phyloP scores from a whole-genome alignment of 2,797 vertebrate species.

The Sphaeramia orbicularis region DNA sequence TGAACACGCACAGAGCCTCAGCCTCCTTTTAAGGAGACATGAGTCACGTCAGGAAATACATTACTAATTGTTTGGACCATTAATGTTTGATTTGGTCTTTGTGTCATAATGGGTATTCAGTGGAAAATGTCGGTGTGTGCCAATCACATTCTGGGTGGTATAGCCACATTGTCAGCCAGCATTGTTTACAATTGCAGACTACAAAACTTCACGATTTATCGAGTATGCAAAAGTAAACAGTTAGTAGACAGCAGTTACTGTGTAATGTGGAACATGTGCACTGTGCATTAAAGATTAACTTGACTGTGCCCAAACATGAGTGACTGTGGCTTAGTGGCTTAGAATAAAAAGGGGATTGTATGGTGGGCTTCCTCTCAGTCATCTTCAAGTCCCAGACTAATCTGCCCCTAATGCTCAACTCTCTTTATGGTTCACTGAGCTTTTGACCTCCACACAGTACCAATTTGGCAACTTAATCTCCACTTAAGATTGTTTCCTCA shows the following conservation, averaged over 20 bases:
- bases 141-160: background rate
- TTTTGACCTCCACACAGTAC: slow-evolving; percentile 12
- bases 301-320: background rate
- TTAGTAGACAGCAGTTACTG: slow-evolving; percentile 5
- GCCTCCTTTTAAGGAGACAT: slow-evolving; percentile 79
- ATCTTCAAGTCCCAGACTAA: slow-evolving; percentile 56
- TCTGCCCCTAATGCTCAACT: slow-evolving; percentile 55
- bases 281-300: slow-evolving; percentile 41
- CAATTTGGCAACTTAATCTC: slow-evolving; percentile 54
- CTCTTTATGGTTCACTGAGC: slow-evolving; percentile 41
- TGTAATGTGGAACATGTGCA: background rate
- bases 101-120: slow-evolving; percentile 25
- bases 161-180: background rate
- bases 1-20: slow-evolving; percentile 36
- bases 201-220: background rate
- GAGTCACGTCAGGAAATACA: slow-evolving; percentile 54
- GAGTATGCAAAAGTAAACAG: background rate
- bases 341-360: slow-evolving; percentile 26
- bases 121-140: slow-evolving; percentile 32
- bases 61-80: slow-evolving; percentile 40
- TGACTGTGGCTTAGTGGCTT: slow-evolving; percentile 11
- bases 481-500: slow-evolving; percentile 28
- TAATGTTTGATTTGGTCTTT: slow-evolving; percentile 19
- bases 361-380: slow-evolving; percentile 46
- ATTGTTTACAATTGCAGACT: slow-evolving; percentile 10